Conservation (phyloP, 2,113 vertebrate genomes). For the Nesogale talazaci region DNA sequence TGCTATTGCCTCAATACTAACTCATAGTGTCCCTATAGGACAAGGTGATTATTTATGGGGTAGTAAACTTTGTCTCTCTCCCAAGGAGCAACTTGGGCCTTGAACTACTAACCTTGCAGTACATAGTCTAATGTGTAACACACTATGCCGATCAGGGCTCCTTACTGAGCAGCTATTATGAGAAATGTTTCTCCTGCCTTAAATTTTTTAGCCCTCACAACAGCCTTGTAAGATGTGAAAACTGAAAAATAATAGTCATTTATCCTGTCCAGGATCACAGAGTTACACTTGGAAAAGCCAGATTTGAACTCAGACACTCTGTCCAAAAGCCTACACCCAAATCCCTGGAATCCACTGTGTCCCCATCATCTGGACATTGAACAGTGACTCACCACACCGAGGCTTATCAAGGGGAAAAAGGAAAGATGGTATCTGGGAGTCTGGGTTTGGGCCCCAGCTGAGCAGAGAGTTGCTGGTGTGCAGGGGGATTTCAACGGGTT, state of each 20-base stretch:
- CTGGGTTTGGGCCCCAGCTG: neutral
- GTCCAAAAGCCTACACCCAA: neutral
- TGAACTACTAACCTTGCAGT: too few species aligned
- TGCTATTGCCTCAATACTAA: too few species aligned
- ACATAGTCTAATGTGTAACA: too few species aligned
- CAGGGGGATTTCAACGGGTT: neutral
- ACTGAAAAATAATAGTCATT: neutral
- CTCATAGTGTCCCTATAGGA: too few species aligned
- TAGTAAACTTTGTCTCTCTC: too few species aligned
- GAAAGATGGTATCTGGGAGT: fast-evolving
- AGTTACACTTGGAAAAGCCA: neutral
- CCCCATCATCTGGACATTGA: too few species aligned
- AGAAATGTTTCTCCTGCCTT: neutral
- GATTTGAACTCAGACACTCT: neutral
- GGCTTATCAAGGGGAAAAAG: neutral
- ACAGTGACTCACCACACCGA: neutral
- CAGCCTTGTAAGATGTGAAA: neutral
- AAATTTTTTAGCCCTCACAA: neutral
- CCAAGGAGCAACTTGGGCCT: too few species aligned
- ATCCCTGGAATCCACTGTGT: fast-evolving
- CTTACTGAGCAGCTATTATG: neutral
- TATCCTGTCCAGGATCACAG: neutral
- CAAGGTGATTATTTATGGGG: too few species aligned
- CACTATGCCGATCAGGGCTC: too few species aligned
- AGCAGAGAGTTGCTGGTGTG: neutral